These are phyloP conservation scores for Phalanger gymnotis DNA, from an alignment of 2,797 vertebrate species.

Conservation along the genomic window DNA sequence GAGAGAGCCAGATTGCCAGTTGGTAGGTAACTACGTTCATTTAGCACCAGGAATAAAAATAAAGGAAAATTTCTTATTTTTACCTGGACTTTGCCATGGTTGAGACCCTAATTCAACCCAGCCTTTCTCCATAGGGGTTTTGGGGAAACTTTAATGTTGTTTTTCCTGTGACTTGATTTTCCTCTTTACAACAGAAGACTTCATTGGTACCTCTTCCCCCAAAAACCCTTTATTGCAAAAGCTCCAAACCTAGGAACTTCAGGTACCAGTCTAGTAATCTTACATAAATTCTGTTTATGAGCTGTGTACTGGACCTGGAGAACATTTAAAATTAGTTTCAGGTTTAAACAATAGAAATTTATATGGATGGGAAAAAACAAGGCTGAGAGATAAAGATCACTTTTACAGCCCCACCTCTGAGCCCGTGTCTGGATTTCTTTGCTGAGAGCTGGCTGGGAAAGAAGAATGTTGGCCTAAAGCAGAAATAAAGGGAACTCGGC, in stretches of 20 bases:
- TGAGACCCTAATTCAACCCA: background rate
- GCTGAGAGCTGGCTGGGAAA: background rate
- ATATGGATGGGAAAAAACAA: background rate
- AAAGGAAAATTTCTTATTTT: background rate
- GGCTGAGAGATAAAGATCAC: background rate
- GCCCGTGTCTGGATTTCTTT: background rate
- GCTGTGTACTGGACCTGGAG: background rate
- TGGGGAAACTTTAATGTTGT: conserved; percentile 18
- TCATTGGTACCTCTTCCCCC: background rate
- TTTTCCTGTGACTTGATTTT: background rate
- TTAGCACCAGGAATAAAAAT: conserved; percentile 49
- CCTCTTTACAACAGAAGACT: conserved; percentile 33
- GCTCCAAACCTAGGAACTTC: background rate
- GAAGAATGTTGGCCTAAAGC: background rate
- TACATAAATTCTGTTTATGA: background rate
- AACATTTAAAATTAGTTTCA: background rate
- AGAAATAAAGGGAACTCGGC: background rate
- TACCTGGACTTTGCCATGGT: conserved; percentile 48
- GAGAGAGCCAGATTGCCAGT: conserved; percentile 32
- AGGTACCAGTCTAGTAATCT: background rate
- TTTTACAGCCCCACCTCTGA: background rate
- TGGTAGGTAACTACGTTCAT: conserved; percentile 37
- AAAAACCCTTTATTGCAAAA: background rate
- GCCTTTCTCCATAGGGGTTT: background rate
- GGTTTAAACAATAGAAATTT: background rate